Evolutionary conservation across 92 coral and sea anemone species (phyloP), one percentile per base, ranked within the genome.

Genomic region (Zoanthus solanderi): DNA sequence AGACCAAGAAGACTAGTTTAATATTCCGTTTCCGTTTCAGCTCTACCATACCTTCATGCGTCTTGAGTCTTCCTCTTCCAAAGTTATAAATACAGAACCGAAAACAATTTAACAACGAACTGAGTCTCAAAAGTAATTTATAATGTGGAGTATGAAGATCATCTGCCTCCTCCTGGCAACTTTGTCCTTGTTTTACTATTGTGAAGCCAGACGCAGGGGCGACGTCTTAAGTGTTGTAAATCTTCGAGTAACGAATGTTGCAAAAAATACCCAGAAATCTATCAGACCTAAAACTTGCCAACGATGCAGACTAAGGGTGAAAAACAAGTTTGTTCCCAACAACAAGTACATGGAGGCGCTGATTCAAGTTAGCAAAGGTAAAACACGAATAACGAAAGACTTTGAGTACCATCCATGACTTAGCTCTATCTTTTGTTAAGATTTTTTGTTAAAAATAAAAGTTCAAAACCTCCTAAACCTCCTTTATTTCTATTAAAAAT

Each of bases 321-420:
- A 8, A 30, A 58, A 23, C 7, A 30, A 28, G 31, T 78, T 78
- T 78, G 83, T 54, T 17, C 68, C 75, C 1, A 90, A 90, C 75
- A 90, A 90, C 47, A 76, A 87, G 58, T 90, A 71, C 58, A 2
- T 86, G 63, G 84, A 71, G 57, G 93, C 90, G 15, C 76, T 54
- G 75, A 57, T 87, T 50, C 93, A 90, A 90, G 88, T 90, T 13
- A 77, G 71, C 37, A 87, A 80, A 87, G 93, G 90, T 89, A 63
- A 34, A 76, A 14, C 4, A 7, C 2, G 0, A 7, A 11, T 50
- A 7, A 50, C 52, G 52, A 8, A 4, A 47, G 4, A 8, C 52
- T 47, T 47, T 47, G 4, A 47, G 52, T 23, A 23, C 23, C 23
- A 23, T 23, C 23, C 23, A 23, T 23, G 23, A 23, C 0, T 23